Evolutionary conservation across 2,888 invertebrate genomes (phyloP), one percentile per base, ranked within the genome.

Genomic region (Lasioglossum oenotherae): DNA sequence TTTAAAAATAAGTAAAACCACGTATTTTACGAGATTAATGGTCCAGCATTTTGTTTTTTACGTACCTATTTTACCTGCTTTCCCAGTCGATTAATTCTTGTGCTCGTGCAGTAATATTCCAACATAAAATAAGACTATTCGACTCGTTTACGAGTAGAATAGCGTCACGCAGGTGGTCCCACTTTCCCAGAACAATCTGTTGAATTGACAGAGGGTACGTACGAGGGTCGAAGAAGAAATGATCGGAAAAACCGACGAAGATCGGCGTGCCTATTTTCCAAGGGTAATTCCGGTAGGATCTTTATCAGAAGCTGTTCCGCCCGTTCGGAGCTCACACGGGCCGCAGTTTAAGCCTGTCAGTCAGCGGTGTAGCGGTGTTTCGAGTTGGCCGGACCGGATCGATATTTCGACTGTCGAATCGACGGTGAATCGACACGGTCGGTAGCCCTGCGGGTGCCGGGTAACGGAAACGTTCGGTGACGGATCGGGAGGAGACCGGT

Each of bases 341-440:
- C 38, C 46, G 27, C 38, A 49, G 77, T n/a, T 69, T 69, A 38
- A n/a, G 41, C 49, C 49, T 78, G 69, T 49, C 77, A 78, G 49
- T 78, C 69, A 69, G n/a, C 49, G 38, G 8, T 8, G 77, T 49
- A 12, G 38, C 12, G 49, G 38, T 44, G 41, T 49, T 74, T 46
- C 74, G 80, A 67, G 27, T 72, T 31, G 19, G 73, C 79, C 49
- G 35, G 67, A 16, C 16, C 57, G 31, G 46, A 82, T 78, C 78
- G 84, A 78, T 82, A 72, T 67, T 44, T 71, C 81, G 46, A 35
- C 46, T 19, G 74, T 35, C 49, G 82, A 60, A 75, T 75, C 78
- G 53, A 44, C 41, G 60, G 10, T 23, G 31, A 38, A 74, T 78
- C 75, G 83, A 49, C 41, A 12, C 5, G 41, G 64, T 69, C 8